Evolutionary conservation across 2,113 vertebrate species (phyloP), one percentile per base, ranked within the genome.

Genomic region (Eclectus roratus): DNA sequence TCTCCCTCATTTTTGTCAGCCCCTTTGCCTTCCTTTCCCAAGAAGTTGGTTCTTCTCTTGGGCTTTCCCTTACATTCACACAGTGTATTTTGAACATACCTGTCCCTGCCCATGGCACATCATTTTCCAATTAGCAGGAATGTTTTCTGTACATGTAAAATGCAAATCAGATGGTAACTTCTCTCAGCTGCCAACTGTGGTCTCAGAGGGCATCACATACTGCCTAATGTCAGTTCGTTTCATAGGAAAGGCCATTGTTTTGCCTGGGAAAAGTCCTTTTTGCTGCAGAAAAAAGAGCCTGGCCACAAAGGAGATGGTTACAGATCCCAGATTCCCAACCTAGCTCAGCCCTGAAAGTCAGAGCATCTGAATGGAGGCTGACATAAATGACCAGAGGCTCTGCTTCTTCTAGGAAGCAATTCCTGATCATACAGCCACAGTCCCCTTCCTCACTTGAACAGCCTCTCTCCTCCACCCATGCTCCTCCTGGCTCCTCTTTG

Each of bases 191-290:
- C 47, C 73, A 44, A 20, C 53, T 39, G 6, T 7, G 13, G 46
- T 39, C 60, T 41, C 64, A 55, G 41, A 55, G 17, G 33, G 52
- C 35, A 72, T 66, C 58, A 13, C 33, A 13, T 8, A 41, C 37
- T 1, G 0, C 31, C 28, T 28, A 52, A 10, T 50, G 35, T 4
- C 52, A 37, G 60, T 7, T 85, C 1, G 0, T 61, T 78, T 44
- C 78, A 72, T 2, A 43, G 39, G 63, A 27, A 58, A 53, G 31
- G 17, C 9, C 70, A 25, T 53, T 27, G 28, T 85, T 80, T 81
- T 78, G 20, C 46, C 47, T 31, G 11, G 35, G 60, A 63, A 39
- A 61, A 78, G 37, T 15, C 53, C 6, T 20, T 68, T 66, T 29
- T 31, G 18, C 11, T n/a, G 16, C n/a, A 86, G 85, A 58, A 70